Conservation (phyloP, 2,113 vertebrate species). For the Thermophis baileyi region DNA sequence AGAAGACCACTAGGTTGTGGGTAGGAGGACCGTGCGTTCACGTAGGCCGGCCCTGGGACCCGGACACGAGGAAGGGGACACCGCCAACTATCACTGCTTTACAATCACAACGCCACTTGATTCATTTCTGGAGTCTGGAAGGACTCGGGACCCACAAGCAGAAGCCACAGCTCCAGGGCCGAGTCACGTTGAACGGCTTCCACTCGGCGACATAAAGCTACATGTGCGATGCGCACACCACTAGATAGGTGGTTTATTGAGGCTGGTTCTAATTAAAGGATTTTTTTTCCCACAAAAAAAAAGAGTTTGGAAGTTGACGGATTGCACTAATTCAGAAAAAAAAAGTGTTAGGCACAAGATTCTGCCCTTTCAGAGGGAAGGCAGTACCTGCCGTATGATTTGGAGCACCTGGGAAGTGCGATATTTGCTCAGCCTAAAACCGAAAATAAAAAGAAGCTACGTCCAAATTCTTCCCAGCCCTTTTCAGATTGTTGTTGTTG, state of each 20-base stretch:
- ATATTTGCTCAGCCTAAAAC: slow-evolving; percentile 45
- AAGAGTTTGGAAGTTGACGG: slow-evolving; percentile 41
- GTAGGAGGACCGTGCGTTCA: not conserved
- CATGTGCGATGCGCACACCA: not conserved
- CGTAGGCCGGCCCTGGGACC: not conserved
- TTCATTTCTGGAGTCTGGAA: not conserved
- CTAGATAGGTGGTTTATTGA: slow-evolving; percentile 12
- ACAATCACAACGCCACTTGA: rapidly evolving
- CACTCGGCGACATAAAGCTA: not conserved
- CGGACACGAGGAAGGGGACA: not conserved
- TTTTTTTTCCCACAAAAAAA: not conserved
- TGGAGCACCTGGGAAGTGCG: slow-evolving; percentile 44
- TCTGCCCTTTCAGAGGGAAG: slow-evolving; percentile 30
- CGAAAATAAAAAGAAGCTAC: slow-evolving; percentile 34
- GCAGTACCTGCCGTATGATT: slow-evolving; percentile 30
- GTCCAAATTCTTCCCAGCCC: slow-evolving; percentile 47
- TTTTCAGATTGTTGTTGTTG: not conserved
- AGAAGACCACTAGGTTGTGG: not conserved
- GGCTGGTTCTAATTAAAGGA: not conserved
- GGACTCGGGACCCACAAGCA: not conserved
- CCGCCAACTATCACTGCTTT: rapidly evolving
- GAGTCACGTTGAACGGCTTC: not conserved
- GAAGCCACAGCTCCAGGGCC: not conserved
- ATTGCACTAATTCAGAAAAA: slow-evolving; percentile 43
- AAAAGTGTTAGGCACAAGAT: slow-evolving; percentile 35